Evolutionary conservation across 2,797 vertebrate species (phyloP).

Genomic region (Pangasius macronema): DNA sequence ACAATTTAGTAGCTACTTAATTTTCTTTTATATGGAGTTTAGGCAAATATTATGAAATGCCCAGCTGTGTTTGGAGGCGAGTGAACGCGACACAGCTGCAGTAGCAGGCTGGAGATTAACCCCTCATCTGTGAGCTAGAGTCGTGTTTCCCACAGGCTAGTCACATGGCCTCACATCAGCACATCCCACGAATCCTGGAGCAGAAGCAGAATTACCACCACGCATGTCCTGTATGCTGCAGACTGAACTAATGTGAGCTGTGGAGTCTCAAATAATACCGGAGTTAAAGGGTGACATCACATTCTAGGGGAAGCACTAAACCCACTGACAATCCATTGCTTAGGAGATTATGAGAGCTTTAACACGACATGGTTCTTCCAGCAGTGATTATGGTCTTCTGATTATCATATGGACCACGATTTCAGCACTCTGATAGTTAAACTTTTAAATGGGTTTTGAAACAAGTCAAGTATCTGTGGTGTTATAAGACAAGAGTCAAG

Average conservation of each 20-base stretch:
- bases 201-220: conserved; percentile 27
- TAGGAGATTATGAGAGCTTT: conserved; percentile 5
- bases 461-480: not conserved
- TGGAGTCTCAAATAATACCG: not conserved
- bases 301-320: conserved; percentile 6
- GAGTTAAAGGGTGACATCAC: conserved; percentile 6
- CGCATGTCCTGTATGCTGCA: not conserved
- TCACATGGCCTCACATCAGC: conserved; percentile 25
- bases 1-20: not conserved
- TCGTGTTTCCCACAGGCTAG: conserved; percentile 18
- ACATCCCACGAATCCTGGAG: not conserved
- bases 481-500: not conserved
- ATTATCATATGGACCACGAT: not conserved
- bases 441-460: not conserved
- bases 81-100: conserved; percentile 5
- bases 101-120: conserved; percentile 42
- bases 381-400: not conserved
- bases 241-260: conserved; percentile 30
- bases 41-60: conserved; percentile 21
- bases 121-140: conserved; percentile 43
- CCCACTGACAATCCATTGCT: not conserved
- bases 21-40: not conserved
- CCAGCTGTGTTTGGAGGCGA: conserved; percentile 17
- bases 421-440: not conserved
- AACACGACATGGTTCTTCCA: not conserved